Evolutionary conservation across 2,888 invertebrate species (phyloP).

Genomic region (Silvanus unidentatus): DNA sequence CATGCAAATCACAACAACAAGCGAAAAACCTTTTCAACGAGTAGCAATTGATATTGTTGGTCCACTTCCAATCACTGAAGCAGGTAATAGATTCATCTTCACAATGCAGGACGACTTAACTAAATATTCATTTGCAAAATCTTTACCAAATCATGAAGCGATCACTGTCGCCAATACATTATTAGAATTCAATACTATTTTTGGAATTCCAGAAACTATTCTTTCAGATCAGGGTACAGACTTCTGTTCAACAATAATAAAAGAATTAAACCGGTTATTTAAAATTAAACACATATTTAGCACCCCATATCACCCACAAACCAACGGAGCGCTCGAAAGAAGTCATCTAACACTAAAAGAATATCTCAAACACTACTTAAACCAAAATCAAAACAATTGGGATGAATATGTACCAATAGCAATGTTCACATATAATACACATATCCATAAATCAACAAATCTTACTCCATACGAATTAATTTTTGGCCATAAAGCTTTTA

Average conservation of each 20-base stretch:
- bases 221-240: slow-evolving; percentile 30
- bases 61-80: neutral
- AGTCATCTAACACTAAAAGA: slow-evolving; percentile 31
- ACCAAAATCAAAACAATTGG: slow-evolving; percentile 30
- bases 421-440: slow-evolving; percentile 30
- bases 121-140: slow-evolving; percentile 30
- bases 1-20: slow-evolving; percentile 29
- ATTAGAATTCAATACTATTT: slow-evolving; percentile 23
- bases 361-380: slow-evolving; percentile 31
- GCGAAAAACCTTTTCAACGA: slow-evolving; percentile 24
- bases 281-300: slow-evolving; percentile 1
- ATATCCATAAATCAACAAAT: slow-evolving; percentile 26
- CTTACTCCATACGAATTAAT: slow-evolving; percentile 31
- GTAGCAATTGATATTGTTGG: slow-evolving; percentile 8
- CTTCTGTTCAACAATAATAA: slow-evolving; percentile 27
- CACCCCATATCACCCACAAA: slow-evolving; percentile 28
- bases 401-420: slow-evolving; percentile 30
- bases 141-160: slow-evolving; percentile 33
- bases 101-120: slow-evolving; percentile 32
- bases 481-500: slow-evolving; percentile 22
- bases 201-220: slow-evolving; percentile 28
- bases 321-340: slow-evolving; percentile 24
- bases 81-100: slow-evolving; percentile 16
- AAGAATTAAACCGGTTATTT: slow-evolving; percentile 24
- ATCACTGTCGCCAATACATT: slow-evolving; percentile 26